Evolutionary conservation across 2,113 vertebrate genomes (phyloP).

Genomic region (Herpailurus yagouaroundi): DNA sequence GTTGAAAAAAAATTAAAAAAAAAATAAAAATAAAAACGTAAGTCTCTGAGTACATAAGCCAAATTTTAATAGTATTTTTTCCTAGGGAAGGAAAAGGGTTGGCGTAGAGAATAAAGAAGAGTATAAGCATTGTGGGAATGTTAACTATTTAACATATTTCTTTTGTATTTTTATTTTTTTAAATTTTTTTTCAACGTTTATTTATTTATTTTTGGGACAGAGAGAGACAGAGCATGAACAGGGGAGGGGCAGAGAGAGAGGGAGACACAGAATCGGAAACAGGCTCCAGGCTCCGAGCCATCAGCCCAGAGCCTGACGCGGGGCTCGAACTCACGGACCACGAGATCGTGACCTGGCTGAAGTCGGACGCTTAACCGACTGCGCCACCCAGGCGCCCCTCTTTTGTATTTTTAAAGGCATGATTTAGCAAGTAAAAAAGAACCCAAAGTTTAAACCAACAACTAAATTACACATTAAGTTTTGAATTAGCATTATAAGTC

Average conservation of each 20-base stretch:
- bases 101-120: neutral
- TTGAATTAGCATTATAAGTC: neutral
- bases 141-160: neutral
- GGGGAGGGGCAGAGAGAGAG: too few species aligned
- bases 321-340: too few species aligned
- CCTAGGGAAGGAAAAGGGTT: neutral
- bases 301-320: too few species aligned
- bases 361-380: too few species aligned
- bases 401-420: neutral
- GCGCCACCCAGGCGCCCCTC: too few species aligned
- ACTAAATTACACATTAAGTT: neutral
- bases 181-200: too few species aligned
- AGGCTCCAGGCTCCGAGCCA: too few species aligned
- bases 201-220: too few species aligned
- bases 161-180: neutral
- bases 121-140: neutral
- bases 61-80: constrained; percentile 7
- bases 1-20: too few species aligned
- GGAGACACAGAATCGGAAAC: too few species aligned
- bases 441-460: neutral
- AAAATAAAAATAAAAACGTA: neutral
- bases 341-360: too few species aligned
- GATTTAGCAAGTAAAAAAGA: neutral
- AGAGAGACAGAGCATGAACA: too few species aligned
- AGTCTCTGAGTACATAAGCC: neutral